Percentiles rank a stretch among this genome's conserved stretches.
phyloP scores from a whole-genome alignment of 1,140 invertebrate species.

The Dufourea novaeangliae region DNA sequence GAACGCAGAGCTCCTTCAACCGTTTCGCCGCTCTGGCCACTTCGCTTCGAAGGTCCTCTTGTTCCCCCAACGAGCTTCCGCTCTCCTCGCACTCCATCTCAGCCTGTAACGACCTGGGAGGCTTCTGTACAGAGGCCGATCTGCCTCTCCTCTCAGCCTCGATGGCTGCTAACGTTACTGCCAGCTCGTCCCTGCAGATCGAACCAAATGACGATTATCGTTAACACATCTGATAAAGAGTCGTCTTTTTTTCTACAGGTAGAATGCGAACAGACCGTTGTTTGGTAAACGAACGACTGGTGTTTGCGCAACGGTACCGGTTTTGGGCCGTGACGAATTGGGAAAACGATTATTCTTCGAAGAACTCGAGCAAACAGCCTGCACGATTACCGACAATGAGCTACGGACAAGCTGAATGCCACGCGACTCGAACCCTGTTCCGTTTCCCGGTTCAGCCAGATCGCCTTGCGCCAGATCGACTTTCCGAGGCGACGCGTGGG shows the following conservation, averaged over 20 bases:
- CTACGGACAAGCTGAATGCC: neutral
- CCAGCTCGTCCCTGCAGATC: conserved; percentile 74
- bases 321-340: neutral
- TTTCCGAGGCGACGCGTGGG: neutral
- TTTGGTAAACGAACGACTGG: neutral
- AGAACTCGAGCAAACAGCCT: neutral
- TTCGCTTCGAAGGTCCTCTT: conserved; percentile 85
- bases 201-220: conserved; percentile 9
- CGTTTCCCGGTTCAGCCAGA: neutral
- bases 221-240: neutral
- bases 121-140: conserved; percentile 76
- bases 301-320: neutral
- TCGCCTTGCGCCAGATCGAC: neutral
- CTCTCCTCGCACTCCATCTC: conserved; percentile 89
- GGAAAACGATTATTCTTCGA: neutral
- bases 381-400: neutral
- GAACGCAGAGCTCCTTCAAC: conserved; percentile 85
- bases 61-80: conserved; percentile 81
- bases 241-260: no score
- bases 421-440: neutral
- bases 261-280: neutral
- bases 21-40: conserved; percentile 85
- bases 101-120: conserved; percentile 85
- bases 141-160: conserved; percentile 71
- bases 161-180: conserved; percentile 73